Evolutionary conservation across 2,797 vertebrate species (phyloP).

Genomic region (Enteromius mattozi): DNA sequence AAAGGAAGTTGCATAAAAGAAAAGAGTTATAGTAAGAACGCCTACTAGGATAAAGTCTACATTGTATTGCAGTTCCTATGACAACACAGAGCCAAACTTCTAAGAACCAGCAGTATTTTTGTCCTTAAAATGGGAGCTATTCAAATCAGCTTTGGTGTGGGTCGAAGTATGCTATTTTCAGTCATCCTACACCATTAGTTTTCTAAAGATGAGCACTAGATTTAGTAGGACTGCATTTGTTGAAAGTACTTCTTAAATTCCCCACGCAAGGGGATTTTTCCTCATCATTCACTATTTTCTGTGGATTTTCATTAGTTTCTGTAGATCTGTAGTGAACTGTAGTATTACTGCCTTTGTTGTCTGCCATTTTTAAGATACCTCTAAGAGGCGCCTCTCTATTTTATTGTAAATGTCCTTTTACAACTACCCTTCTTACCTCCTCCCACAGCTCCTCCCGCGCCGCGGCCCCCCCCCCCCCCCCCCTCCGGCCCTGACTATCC

Average conservation of each 20-base stretch:
- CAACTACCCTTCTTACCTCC: conserved; percentile 54
- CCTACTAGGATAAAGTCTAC: conserved; percentile 41
- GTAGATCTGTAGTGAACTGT: background rate
- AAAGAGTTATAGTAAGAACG: conserved; percentile 32
- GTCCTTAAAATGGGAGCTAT: conserved; percentile 11
- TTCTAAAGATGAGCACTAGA: background rate
- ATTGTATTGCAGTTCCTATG: conserved; percentile 65
- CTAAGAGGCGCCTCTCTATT: conserved; percentile 45
- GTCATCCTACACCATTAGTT: conserved; percentile 24
- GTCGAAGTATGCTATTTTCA: conserved; percentile 10
- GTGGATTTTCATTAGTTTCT: background rate
- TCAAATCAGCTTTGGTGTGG: conserved; percentile 4
- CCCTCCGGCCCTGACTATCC: conserved; percentile 48
- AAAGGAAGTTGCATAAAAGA: background rate
- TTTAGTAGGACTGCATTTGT: background rate
- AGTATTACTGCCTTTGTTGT: conserved; percentile 33
- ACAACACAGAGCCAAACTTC: conserved; percentile 48
- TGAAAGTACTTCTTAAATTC: background rate
- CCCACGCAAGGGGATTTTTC: background rate
- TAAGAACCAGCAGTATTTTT: conserved; percentile 34
- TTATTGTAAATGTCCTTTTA: conserved; percentile 62
- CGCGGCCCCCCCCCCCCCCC: conserved; percentile 34
- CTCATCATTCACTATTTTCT: conserved; percentile 14
- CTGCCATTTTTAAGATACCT: conserved; percentile 20
- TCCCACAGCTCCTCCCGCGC: conserved; percentile 51